Base-by-base conservation (phyloP, 2,797 vertebrate genomes). In the Dipus sagitta region DNA sequence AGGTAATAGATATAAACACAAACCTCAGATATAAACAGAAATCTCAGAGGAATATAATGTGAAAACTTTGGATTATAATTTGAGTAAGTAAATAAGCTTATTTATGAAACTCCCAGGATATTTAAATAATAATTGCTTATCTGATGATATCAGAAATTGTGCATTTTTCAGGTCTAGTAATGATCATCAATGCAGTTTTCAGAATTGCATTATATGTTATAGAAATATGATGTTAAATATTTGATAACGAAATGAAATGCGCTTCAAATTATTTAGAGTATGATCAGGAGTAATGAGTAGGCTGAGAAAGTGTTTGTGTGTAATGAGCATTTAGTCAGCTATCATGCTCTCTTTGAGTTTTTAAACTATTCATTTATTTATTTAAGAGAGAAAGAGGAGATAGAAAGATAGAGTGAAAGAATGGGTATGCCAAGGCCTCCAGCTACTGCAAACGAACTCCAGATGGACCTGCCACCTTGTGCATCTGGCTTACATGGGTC, bases 1-100 rank as follows among this genome's bases (percentile, higher is more conserved):
- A 3, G 10, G 6, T 21, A 93, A 77, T 13, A 85, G 20, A 70
- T 0, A 23, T 4, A 81, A 86, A 64, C 12, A 38, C 10, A 83
- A 84, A 79, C 62, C 30, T 88, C 75, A 70, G 9, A 95, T 24
- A n/a, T 52, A 28, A 79, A 38, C 30, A 76, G 24, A 88, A 81
- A 76, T 71, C 13, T 92, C 60, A 78, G 32, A 87, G 78, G 84
- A 85, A 54, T 65, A 2, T 10, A 58, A 15, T 65, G 2, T 60
- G 3, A 28, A 6, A 1, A 54, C 13, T 77, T 74, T 32, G 8
- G 10, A 13, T 72, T 30, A 76, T 65, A 60, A 77, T 54, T 74
- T 28, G 60, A 91, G 81, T 11, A 77, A 67, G 84, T 11, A 88
- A 91, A 28, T 28, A 82, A 11, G 71, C 90, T 30, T 4, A n/a